These are phyloP conservation scores for Aphodius granarius DNA, from an alignment of 2,888 invertebrate species.

Conservation along the genomic window DNA sequence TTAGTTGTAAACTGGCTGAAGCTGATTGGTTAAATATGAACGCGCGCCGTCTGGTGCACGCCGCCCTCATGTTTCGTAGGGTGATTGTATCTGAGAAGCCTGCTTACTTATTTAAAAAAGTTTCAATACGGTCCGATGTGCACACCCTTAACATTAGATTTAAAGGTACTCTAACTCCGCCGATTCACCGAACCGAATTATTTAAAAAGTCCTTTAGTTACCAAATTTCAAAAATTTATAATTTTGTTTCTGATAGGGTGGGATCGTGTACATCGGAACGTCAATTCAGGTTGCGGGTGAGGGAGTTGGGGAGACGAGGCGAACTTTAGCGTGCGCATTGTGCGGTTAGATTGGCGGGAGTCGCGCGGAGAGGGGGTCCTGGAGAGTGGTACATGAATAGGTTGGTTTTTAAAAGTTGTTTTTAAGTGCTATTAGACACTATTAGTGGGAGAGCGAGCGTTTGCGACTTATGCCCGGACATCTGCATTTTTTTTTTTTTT, in stretches of 20 bases:
- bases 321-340: too few relatives aligned
- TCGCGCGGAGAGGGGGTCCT: too few relatives aligned
- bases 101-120: slow-evolving; percentile 15
- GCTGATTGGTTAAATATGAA: slow-evolving; percentile 15
- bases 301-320: too few relatives aligned
- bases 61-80: slow-evolving; percentile 14
- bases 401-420: too few relatives aligned
- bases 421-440: too few relatives aligned
- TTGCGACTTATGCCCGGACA: too few relatives aligned
- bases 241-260: background rate
- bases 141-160: slow-evolving; percentile 18
- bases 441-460: too few relatives aligned
- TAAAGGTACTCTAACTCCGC: slow-evolving; percentile 12
- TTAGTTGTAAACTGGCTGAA: slow-evolving; percentile 9
- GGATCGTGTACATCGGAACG: background rate
- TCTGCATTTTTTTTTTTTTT: too few relatives aligned
- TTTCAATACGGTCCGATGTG: slow-evolving; percentile 1
- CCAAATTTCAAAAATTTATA: background rate
- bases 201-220: slow-evolving; percentile 14
- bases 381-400: too few relatives aligned
- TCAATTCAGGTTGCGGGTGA: too few relatives aligned
- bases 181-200: slow-evolving; percentile 8
- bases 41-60: background rate
- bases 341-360: too few relatives aligned
- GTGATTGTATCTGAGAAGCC: slow-evolving; percentile 7